Evolutionary conservation across 1,140 invertebrate species (phyloP), one percentile per base, ranked within the genome.

Genomic region (Proctacanthus coquilletti): DNA sequence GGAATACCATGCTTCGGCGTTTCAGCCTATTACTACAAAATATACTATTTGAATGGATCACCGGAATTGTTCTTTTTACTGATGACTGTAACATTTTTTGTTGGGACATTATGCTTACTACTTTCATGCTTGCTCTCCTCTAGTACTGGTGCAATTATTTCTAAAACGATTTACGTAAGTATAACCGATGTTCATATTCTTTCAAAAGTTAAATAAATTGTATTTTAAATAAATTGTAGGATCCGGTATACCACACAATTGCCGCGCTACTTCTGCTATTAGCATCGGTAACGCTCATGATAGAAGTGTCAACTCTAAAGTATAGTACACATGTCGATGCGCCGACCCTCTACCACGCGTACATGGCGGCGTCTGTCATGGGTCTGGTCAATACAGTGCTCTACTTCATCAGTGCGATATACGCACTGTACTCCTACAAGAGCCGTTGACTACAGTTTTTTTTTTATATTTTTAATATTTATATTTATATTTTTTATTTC

Each of bases 151-250:
- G 72, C 79, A 11, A 77, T 87, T 42, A 72, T 88, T 41, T 70
- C 80, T 1, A 88, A 86, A 65, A 86, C 82, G 4, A 72, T 83
- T 41, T 84, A 80, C 52, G 84, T 87, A 68, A 84, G 83, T 82
- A 45, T 13, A n/a, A 21, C 1, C 19, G 17, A 15, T 31, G 21
- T 10, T 25, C 29, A 18, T 21, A n/a, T n/a, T n/a, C n/a, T n/a
- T n/a, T n/a, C n/a, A n/a, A 17, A 15, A 21, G 10, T 14, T 6
- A 32, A 33, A 23, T n/a, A n/a, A n/a, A n/a, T n/a, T n/a, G n/a
- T n/a, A 18, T 21, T 18, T 32, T 21, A 20, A 39, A 23, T 6
- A 17, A 21, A 18, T 69, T 69, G 17, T 58, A 85, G 83, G 82
- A 85, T 66, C 64, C 84, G 18, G 68, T 84, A 20, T 86, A 83